Percentiles rank a stretch among this genome's conserved stretches.
phyloP scores from a whole-genome alignment of 2,797 vertebrate genomes.

The Thalassophryne amazonica region DNA sequence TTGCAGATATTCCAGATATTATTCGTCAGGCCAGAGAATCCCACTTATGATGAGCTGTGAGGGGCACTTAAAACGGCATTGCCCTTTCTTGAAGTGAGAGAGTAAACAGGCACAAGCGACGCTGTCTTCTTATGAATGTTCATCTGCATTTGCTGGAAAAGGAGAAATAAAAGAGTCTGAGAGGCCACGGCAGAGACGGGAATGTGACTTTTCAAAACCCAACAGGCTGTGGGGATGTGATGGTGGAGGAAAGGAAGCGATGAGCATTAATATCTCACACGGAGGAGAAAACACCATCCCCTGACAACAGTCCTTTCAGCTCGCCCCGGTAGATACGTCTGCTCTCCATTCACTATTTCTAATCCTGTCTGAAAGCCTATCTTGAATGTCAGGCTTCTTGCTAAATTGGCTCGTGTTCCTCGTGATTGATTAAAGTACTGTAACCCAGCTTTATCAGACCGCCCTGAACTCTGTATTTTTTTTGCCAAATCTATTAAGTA shows the following conservation, averaged over 20 bases:
- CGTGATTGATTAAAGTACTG: conserved; percentile 83
- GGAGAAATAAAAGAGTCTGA: conserved; percentile 10
- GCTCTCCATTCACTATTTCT: conserved; percentile 73
- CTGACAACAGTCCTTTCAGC: conserved; percentile 59
- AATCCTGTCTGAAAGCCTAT: conserved; percentile 81
- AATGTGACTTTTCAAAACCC: conserved; percentile 35
- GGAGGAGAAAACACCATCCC: conserved; percentile 49
- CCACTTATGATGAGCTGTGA: conserved; percentile 50
- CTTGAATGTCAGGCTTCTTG: conserved; percentile 77
- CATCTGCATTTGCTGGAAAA: conserved; percentile 35
- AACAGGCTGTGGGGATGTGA: neutral
- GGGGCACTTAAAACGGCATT: conserved; percentile 62
- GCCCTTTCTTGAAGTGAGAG: conserved; percentile 45
- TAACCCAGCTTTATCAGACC: conserved; percentile 77
- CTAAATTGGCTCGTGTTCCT: conserved; percentile 77
- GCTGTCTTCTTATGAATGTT: conserved; percentile 36
- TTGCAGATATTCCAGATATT: conserved; percentile 41
- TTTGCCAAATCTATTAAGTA: conserved; percentile 84
- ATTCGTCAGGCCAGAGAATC: conserved; percentile 47
- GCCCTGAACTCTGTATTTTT: conserved; percentile 70
- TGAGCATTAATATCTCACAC: conserved; percentile 55
- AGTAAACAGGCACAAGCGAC: conserved; percentile 29
- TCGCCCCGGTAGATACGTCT: conserved; percentile 61
- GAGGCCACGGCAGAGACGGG: conserved; percentile 21
- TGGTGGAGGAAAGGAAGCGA: neutral